phyloP scores from a whole-genome alignment of 2,113 vertebrate genomes.

The Strix uralensis region DNA sequence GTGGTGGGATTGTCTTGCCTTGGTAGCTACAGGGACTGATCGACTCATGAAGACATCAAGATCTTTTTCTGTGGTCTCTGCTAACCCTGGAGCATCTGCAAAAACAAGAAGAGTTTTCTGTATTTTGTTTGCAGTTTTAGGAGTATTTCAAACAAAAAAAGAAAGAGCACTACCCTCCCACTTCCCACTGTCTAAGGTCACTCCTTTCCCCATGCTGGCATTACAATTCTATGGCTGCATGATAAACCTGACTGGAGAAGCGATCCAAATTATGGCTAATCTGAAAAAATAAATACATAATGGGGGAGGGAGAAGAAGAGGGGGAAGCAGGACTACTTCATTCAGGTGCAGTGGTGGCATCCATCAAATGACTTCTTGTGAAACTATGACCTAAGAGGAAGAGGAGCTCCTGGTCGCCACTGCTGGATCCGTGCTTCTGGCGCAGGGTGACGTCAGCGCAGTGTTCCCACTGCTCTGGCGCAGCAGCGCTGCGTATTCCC shows the following conservation, averaged over 20 bases:
- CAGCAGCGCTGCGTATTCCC: not conserved
- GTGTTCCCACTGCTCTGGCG: not conserved
- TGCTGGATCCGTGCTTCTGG: not conserved
- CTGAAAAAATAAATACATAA: not conserved
- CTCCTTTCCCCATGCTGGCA: not conserved
- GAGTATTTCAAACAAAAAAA: not conserved
- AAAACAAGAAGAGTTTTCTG: not conserved
- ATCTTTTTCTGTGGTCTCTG: constrained; percentile 71
- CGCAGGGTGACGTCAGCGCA: not conserved
- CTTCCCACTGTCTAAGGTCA: not conserved
- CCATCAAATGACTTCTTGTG: not conserved
- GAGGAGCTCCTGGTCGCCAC: not conserved
- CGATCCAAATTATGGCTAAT: not conserved
- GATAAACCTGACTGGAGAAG: not conserved
- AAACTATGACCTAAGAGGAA: not conserved
- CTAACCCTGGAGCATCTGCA: constrained; percentile 84
- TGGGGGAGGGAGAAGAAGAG: not conserved
- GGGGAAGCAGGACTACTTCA: not conserved
- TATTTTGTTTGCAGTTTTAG: not conserved
- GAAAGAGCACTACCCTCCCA: not conserved
- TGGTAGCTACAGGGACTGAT: constrained; percentile 79
- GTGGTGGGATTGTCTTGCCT: constrained; percentile 84
- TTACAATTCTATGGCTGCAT: not conserved
- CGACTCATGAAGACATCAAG: constrained; percentile 81
- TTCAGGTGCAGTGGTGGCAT: not conserved